Evolutionary conservation across 2,113 vertebrate genomes (phyloP).

Genomic region (Passer domesticus): DNA sequence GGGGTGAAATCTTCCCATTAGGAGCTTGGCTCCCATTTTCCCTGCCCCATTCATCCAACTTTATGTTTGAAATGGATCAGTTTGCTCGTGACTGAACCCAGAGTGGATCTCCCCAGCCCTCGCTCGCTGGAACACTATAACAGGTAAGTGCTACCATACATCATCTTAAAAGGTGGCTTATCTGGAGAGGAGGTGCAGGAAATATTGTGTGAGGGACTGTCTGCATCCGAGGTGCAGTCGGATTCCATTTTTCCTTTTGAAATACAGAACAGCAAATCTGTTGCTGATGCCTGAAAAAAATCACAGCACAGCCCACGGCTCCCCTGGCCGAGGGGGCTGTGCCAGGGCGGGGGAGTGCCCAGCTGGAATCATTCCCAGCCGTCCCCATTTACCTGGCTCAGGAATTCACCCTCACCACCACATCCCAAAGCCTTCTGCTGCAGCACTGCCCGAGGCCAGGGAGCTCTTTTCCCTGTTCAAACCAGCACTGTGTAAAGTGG

Average conservation of each 20-base stretch:
- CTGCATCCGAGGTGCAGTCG: not conserved
- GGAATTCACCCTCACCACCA: rapidly evolving
- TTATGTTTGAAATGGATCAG: conserved; percentile 23
- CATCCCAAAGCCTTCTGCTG: not conserved
- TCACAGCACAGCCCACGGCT: not conserved
- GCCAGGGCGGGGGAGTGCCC: not conserved
- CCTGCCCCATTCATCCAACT: conserved; percentile 13
- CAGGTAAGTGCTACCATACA: conserved; percentile 65
- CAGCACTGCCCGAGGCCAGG: not conserved
- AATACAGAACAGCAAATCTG: not conserved
- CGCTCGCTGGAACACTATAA: conserved; percentile 46
- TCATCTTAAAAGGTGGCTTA: conserved; percentile 67
- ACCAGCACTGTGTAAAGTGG: rapidly evolving
- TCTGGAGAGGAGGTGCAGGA: conserved; percentile 57
- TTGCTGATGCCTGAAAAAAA: not conserved
- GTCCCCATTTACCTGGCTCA: rapidly evolving
- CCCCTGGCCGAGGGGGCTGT: rapidly evolving
- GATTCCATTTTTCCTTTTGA: conserved; percentile 53
- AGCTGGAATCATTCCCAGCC: not conserved
- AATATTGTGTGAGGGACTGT: conserved; percentile 40
- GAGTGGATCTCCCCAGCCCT: conserved; percentile 31
- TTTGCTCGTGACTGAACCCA: not conserved
- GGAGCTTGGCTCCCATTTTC: not conserved
- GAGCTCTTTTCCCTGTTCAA: not conserved
- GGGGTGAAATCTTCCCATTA: not conserved